These are phyloP conservation scores for Hololepta plana DNA, from an alignment of 2,888 invertebrate species.

Conservation along the genomic window DNA sequence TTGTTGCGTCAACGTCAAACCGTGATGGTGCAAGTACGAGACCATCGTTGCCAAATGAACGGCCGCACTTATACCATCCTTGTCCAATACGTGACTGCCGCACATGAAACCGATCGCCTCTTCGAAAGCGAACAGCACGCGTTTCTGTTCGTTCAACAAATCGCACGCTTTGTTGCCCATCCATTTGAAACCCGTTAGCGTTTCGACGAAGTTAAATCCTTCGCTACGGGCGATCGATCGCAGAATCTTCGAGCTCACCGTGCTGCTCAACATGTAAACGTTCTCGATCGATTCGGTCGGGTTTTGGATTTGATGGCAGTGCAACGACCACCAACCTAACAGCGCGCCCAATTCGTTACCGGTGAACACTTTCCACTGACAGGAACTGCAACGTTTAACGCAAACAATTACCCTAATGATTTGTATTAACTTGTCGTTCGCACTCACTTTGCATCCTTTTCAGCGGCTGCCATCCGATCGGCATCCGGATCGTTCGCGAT, in stretches of 20 bases:
- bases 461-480: slow-evolving; percentile 86
- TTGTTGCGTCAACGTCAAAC: slow-evolving; percentile 38
- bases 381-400: slow-evolving; percentile 27
- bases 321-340: slow-evolving; percentile 84
- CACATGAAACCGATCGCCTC: slow-evolving; percentile 99
- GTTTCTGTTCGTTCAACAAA: slow-evolving; percentile 46
- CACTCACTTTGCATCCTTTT: slow-evolving; percentile 45
- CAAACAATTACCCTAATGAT: background rate
- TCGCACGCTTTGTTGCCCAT: slow-evolving; percentile 79
- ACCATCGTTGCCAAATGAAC: slow-evolving; percentile 60
- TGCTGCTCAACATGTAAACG: slow-evolving; percentile 75
- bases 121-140: slow-evolving; percentile 85
- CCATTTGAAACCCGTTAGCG: slow-evolving; percentile 98
- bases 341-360: slow-evolving; percentile 93
- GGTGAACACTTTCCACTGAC: slow-evolving; percentile 73
- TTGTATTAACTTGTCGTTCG: background rate
- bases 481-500: slow-evolving; percentile 98
- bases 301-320: slow-evolving; percentile 33
- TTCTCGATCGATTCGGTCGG: slow-evolving; percentile 33
- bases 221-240: slow-evolving; percentile 59
- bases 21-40: slow-evolving; percentile 43
- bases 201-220: slow-evolving; percentile 66
- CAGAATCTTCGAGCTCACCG: slow-evolving; percentile 93
- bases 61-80: slow-evolving; percentile 90
- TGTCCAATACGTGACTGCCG: slow-evolving; percentile 74